These are phyloP conservation scores for Octopus bimaculoides DNA, from an alignment of 1,140 invertebrate genomes.

Conservation along the genomic window DNA sequence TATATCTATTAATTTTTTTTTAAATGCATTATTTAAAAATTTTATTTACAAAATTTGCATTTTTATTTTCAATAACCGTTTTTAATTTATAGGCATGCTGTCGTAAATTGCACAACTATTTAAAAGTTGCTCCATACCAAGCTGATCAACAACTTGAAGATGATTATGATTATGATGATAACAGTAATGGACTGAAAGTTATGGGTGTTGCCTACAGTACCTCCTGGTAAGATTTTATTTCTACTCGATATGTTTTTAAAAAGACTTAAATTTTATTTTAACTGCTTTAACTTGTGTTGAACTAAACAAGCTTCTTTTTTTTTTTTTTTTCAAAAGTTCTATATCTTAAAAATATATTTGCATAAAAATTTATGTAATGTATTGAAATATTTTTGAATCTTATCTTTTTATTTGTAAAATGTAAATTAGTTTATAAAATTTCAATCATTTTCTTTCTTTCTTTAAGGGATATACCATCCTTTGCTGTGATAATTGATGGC, in stretches of 20 bases:
- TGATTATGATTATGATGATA: conserved; percentile 80
- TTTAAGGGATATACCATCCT: conserved; percentile 74
- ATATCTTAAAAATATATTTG: neutral
- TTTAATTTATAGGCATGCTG: conserved; percentile 67
- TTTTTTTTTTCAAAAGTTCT: neutral
- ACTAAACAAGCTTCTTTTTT: neutral
- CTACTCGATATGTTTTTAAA: too few species aligned
- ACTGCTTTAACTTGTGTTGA: neutral
- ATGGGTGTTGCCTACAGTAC: conserved; percentile 86
- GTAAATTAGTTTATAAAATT: too few species aligned
- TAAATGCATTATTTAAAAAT: too few species aligned
- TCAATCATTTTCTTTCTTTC: conserved; percentile 2
- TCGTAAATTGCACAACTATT: conserved; percentile 84
- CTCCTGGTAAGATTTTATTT: conserved; percentile 63
- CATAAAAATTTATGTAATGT: too few species aligned
- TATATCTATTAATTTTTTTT: too few species aligned
- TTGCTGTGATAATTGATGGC: conserved; percentile 79
- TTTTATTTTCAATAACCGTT: neutral
- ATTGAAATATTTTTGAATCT: too few species aligned
- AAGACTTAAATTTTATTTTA: too few species aligned
- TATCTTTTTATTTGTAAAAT: too few species aligned
- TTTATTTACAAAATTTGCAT: too few species aligned
- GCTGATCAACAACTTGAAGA: conserved; percentile 70
- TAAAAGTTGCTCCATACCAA: conserved; percentile 86
- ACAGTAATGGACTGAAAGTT: conserved; percentile 79